These are phyloP conservation scores for Monoplex corrugatus DNA, from an alignment of 2,888 invertebrate species.

Conservation along the genomic window DNA sequence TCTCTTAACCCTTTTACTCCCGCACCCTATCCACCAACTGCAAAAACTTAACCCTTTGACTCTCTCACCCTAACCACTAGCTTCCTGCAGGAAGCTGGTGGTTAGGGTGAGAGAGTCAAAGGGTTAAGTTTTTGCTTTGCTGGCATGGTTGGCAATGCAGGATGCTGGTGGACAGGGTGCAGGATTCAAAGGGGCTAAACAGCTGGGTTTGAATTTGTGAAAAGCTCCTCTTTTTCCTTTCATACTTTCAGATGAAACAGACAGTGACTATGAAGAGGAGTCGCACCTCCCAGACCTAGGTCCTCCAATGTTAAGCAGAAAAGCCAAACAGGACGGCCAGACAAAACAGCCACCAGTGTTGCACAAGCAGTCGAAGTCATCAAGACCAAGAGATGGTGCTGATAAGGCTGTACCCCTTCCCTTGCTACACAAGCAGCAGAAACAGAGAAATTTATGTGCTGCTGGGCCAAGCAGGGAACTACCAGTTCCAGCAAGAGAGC, in stretches of 20 bases:
- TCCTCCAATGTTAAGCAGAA: neutral
- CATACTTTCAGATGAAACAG: constrained; percentile 70
- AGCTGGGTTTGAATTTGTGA: no score
- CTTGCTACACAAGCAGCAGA: neutral
- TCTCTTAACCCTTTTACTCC: no score
- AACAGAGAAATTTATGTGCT: neutral
- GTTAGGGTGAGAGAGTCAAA: no score
- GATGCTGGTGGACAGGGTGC: no score
- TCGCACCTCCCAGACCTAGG: neutral
- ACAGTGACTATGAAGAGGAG: constrained; percentile 68
- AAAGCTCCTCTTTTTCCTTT: no score
- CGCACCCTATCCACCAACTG: no score
- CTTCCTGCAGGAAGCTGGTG: no score
- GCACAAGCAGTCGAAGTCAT: neutral
- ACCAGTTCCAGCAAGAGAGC: neutral
- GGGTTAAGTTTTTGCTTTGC: no score
- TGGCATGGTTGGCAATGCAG: no score
- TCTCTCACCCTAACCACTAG: no score
- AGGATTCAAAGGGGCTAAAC: no score
- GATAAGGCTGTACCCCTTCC: neutral
- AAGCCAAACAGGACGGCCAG: neutral
- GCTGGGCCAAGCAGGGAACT: neutral
- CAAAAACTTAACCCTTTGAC: no score
- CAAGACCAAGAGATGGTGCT: neutral
- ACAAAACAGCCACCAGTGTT: neutral